A percentile compares a stretch with the other conserved stretches of the same genome.
Evolutionary conservation across 2,888 invertebrate species (phyloP).

Genomic region (Caenorhabditis macrosperma): DNA sequence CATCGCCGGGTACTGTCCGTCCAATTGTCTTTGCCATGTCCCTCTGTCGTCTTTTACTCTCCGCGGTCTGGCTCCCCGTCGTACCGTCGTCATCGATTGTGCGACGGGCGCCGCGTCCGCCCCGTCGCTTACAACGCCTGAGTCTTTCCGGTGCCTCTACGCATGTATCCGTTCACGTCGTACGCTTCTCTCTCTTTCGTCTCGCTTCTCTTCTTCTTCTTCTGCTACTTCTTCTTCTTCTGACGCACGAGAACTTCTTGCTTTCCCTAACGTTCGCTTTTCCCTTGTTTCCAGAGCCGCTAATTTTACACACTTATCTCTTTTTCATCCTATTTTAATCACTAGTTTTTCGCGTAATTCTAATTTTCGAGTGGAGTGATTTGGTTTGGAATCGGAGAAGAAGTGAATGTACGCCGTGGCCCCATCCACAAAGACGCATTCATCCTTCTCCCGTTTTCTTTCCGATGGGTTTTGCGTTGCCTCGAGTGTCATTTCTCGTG

Average conservation of each 20-base stretch:
- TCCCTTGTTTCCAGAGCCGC: conserved; percentile 3
- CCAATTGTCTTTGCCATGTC: conserved; percentile 52
- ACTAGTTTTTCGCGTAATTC: conserved; percentile 18
- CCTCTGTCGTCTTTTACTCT: conserved; percentile 51
- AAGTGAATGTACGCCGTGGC: neutral
- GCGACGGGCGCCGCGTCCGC: conserved; percentile 20
- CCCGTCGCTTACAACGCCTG: conserved; percentile 40
- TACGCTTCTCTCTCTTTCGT: conserved; percentile 9
- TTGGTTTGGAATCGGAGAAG: conserved; percentile 10
- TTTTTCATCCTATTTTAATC: conserved; percentile 4
- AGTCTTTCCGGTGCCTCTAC: conserved; percentile 45
- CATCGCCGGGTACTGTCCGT: conserved; percentile 65
- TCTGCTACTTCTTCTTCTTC: conserved; percentile 3
- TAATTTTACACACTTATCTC: conserved; percentile 8
- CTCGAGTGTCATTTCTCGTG: neutral
- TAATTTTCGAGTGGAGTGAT: conserved; percentile 34
- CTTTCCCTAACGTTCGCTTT: conserved; percentile 9
- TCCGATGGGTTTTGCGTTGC: conserved; percentile 6
- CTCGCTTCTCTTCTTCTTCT: conserved; percentile 3
- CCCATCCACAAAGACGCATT: neutral
- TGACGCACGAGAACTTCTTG: neutral
- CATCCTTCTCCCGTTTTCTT: neutral
- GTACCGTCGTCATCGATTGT: conserved; percentile 28
- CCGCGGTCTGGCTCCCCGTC: conserved; percentile 48
- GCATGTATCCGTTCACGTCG: conserved; percentile 10